Evolutionary conservation across 2,888 invertebrate species (phyloP).

Genomic region (Synergus laeviventris): DNA sequence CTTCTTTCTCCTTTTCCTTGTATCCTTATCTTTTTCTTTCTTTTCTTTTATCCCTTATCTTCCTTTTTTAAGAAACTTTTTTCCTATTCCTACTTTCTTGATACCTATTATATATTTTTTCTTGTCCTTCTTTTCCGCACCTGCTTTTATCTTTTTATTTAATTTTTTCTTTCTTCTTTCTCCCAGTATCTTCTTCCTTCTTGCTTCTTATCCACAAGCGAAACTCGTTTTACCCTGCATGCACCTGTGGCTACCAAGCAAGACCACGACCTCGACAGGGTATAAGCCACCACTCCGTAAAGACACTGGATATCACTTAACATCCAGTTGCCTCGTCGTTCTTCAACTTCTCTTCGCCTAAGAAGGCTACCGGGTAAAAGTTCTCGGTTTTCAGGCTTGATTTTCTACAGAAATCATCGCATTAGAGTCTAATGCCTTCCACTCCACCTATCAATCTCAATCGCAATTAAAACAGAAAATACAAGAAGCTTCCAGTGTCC

Average conservation of each 20-base stretch:
- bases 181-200: conserved; percentile 11
- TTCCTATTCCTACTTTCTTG: conserved; percentile 47
- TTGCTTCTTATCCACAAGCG: conserved; percentile 39
- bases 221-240: conserved; percentile 57
- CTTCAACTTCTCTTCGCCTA: conserved; percentile 42
- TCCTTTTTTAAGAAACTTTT: conserved; percentile 59
- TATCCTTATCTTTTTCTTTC: conserved; percentile 64
- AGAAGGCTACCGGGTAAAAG: neutral
- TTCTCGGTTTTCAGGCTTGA: conserved; percentile 18
- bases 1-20: conserved; percentile 59
- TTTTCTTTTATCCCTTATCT: neutral
- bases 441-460: neutral
- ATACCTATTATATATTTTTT: conserved; percentile 17
- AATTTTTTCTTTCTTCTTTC: conserved; percentile 17
- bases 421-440: neutral
- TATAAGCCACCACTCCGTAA: conserved; percentile 56
- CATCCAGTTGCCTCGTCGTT: conserved; percentile 53
- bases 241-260: conserved; percentile 55
- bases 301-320: conserved; percentile 61
- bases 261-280: conserved; percentile 61
- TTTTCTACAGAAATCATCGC: conserved; percentile 20
- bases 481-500: neutral
- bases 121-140: neutral
- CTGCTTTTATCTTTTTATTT: neutral
- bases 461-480: neutral